Percentiles rank a stretch among this genome's conserved stretches.
Conservation (phyloP, 2,888 invertebrate genomes). For the Agelastica alni region DNA sequence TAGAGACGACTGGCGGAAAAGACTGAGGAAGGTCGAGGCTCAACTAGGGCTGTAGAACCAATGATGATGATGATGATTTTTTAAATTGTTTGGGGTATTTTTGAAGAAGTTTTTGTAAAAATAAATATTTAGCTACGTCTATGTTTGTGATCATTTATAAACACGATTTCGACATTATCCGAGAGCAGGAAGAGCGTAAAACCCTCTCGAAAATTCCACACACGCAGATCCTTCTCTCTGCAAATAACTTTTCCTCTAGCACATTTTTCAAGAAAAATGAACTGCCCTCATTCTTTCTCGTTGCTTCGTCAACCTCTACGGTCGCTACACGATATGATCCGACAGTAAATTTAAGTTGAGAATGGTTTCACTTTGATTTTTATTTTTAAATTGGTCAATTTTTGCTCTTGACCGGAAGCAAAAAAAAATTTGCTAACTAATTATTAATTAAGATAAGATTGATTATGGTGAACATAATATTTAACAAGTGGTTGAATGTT, state of each 20-base stretch:
- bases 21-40: too few relatives aligned
- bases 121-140: constrained; percentile 1
- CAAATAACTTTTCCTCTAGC: constrained; percentile 27
- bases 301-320: constrained; percentile 19
- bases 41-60: too few relatives aligned
- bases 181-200: constrained; percentile 19
- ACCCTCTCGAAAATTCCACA: constrained; percentile 26
- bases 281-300: constrained; percentile 26
- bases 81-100: too few relatives aligned
- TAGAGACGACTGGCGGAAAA: too few relatives aligned
- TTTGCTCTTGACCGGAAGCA: too few relatives aligned
- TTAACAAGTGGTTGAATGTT: too few relatives aligned
- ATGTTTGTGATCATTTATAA: constrained; percentile 24
- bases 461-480: too few relatives aligned
- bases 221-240: constrained; percentile 25
- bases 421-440: too few relatives aligned
- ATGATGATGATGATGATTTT: too few relatives aligned
- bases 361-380: too few relatives aligned
- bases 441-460: too few relatives aligned
- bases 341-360: not conserved
- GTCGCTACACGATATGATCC: not conserved
- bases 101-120: constrained; percentile 1
- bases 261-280: constrained; percentile 32
- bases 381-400: too few relatives aligned
- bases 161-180: constrained; percentile 33